Evolutionary conservation across 2,888 invertebrate species (phyloP).

Genomic region (Lepidocyrtoides sp.): DNA sequence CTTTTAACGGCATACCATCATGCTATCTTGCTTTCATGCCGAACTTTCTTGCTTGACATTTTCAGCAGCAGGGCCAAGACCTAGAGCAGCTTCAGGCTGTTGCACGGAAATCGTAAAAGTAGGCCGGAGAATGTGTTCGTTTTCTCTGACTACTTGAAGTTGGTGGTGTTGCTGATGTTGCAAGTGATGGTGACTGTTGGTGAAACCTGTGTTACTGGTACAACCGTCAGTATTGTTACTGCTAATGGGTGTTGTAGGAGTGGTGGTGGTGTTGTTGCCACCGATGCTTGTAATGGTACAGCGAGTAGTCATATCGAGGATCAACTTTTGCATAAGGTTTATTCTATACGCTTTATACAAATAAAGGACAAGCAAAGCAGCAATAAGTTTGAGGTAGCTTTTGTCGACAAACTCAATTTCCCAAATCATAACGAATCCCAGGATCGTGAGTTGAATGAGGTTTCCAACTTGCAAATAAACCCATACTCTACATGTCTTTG

Average conservation of each 20-base stretch:
- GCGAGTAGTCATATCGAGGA: constrained; percentile 67
- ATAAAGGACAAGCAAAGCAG: constrained; percentile 77
- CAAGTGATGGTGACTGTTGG: constrained; percentile 38
- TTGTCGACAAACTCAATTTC: constrained; percentile 75
- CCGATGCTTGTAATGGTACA: constrained; percentile 60
- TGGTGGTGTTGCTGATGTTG: constrained; percentile 54
- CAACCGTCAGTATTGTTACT: constrained; percentile 19
- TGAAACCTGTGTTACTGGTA: constrained; percentile 39
- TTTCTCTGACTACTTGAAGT: constrained; percentile 31
- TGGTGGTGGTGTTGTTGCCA: neutral
- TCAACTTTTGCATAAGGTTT: constrained; percentile 72
- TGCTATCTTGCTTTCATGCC: constrained; percentile 63
- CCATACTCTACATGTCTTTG: constrained; percentile 74
- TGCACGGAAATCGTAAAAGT: constrained; percentile 71
- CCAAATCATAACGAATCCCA: constrained; percentile 81
- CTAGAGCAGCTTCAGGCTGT: constrained; percentile 70
- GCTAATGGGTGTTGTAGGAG: constrained; percentile 20
- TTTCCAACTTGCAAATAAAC: constrained; percentile 76
- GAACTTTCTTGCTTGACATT: constrained; percentile 76
- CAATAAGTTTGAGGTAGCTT: constrained; percentile 75
- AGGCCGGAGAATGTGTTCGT: constrained; percentile 60
- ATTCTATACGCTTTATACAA: constrained; percentile 74
- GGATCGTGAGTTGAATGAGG: constrained; percentile 75
- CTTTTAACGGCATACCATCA: constrained; percentile 67
- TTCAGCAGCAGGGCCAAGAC: constrained; percentile 44